Base-by-base conservation (phyloP, 2,797 vertebrate genomes). In the Urosaurus nigricauda region DNA sequence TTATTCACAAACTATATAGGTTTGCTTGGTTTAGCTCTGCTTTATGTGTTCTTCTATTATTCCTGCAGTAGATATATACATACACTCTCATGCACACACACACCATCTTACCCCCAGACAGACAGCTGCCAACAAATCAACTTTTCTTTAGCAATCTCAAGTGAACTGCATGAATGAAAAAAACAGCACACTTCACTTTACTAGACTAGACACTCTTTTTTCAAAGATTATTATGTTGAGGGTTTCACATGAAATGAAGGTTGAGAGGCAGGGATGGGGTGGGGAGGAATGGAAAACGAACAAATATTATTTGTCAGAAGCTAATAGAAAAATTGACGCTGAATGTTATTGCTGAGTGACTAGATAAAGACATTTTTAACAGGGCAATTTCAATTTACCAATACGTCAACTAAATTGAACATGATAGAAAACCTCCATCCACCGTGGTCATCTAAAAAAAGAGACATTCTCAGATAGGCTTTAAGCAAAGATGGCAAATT, bases 191-290 rank as follows among this genome's bases (percentile, higher is more conserved):
- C 56, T 88, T 85, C 9, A 35, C 16, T 32, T 40, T 16, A 0
- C 51, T 1, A 8, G 37, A 56, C 82, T 80, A 0, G 3, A 47
- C 1, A 53, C 43, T 86, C 81, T 0, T 0, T 60, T 68, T 83
- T 84, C 43, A 21, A 86, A 92, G 60, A 63, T 81, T 83, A 87
- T n/a, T 56, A 83, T 43, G 8, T 47, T 24, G 24, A 81, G 63
- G 26, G 79, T 26, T 56, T 85, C 4, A 17, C 43, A 43, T 53
- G n/a, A 37, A 71, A 56, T 21, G 16, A 35, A 73, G 13, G 63
- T 32, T 47, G 37, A 14, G 26, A 70, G 24, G 70, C 5, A 7
- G 19, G 43, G 29, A 53, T 11, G 14, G 29, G 40, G 29, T 68
- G 21, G 53, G 14, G 16, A 35, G 3, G 32, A 5, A 35, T 8